phyloP scores from a whole-genome alignment of 2,113 vertebrate genomes.

The Gambusia affinis region DNA sequence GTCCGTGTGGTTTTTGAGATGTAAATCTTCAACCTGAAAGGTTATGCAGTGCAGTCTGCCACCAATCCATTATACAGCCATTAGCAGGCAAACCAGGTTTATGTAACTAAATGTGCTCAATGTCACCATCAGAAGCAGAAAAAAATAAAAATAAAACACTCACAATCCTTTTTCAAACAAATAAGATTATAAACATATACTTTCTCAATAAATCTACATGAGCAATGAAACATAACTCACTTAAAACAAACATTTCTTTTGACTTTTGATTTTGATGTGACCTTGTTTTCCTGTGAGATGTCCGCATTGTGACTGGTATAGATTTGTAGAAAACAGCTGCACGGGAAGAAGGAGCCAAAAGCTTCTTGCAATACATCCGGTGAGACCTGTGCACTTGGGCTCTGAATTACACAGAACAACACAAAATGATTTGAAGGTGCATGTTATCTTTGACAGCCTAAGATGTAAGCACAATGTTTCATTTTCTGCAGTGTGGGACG shows the following conservation, averaged over 20 bases:
- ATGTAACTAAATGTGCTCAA: conserved; percentile 42
- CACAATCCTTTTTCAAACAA: conserved; percentile 31
- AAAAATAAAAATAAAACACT: conserved; percentile 13
- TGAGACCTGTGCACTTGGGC: conserved; percentile 28
- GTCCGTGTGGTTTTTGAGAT: conserved; percentile 28
- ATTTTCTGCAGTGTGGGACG: conserved; percentile 38
- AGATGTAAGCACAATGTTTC: conserved; percentile 46
- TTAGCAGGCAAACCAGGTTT: conserved; percentile 48
- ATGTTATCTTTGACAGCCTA: conserved; percentile 35
- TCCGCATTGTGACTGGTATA: conserved; percentile 24
- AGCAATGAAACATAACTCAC: conserved; percentile 10
- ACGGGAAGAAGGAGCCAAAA: conserved; percentile 9
- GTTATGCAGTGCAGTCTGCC: conserved; percentile 27
- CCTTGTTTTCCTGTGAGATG: conserved; percentile 30
- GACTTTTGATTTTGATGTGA: conserved; percentile 6
- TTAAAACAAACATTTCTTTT: conserved; percentile 8
- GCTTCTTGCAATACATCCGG: conserved; percentile 9
- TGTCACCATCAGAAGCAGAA: conserved; percentile 14
- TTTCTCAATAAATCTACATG: conserved; percentile 26
- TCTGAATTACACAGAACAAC: conserved; percentile 20
- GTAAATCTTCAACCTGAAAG: conserved; percentile 44
- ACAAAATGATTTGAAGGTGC: conserved; percentile 40
- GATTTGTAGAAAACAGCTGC: conserved; percentile 17
- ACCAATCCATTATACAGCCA: conserved; percentile 48
- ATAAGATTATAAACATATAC: conserved; percentile 13